Evolutionary conservation across 1,140 invertebrate species (phyloP).

Genomic region (Archegozetes longisetosus): DNA sequence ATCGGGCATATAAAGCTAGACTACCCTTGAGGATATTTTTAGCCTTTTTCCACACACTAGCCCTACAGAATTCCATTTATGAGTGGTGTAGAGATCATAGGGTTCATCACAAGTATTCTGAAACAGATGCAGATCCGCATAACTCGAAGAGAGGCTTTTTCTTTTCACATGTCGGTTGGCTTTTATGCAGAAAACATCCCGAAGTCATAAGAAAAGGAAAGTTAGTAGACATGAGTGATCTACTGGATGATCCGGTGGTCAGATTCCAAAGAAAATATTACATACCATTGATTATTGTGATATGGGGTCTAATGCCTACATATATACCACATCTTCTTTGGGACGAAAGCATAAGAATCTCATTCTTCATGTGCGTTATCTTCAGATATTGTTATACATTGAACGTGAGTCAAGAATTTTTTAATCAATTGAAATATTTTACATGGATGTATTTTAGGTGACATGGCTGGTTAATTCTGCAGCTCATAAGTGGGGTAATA

Average conservation of each 20-base stretch:
- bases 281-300: constrained; percentile 52
- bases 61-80: constrained; percentile 62
- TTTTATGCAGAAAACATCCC: constrained; percentile 66
- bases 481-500: background rate
- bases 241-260: constrained; percentile 69
- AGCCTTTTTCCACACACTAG: constrained; percentile 35
- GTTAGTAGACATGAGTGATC: constrained; percentile 67
- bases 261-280: constrained; percentile 73
- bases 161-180: constrained; percentile 74
- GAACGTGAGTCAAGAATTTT: constrained; percentile 43
- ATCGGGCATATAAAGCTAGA: constrained; percentile 82
- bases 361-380: constrained; percentile 64
- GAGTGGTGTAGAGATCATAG: constrained; percentile 90
- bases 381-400: constrained; percentile 70
- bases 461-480: constrained; percentile 23
- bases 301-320: constrained; percentile 73
- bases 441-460: background rate
- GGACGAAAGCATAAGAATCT: constrained; percentile 57
- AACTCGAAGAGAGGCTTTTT: constrained; percentile 77
- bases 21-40: constrained; percentile 63
- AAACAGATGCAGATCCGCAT: constrained; percentile 90
- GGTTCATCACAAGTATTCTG: constrained; percentile 84
- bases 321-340: constrained; percentile 62
- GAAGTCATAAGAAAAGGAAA: constrained; percentile 73
- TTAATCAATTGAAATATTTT: background rate